phyloP scores from a whole-genome alignment of 2,113 vertebrate genomes.

The Zapus hudsonius region DNA sequence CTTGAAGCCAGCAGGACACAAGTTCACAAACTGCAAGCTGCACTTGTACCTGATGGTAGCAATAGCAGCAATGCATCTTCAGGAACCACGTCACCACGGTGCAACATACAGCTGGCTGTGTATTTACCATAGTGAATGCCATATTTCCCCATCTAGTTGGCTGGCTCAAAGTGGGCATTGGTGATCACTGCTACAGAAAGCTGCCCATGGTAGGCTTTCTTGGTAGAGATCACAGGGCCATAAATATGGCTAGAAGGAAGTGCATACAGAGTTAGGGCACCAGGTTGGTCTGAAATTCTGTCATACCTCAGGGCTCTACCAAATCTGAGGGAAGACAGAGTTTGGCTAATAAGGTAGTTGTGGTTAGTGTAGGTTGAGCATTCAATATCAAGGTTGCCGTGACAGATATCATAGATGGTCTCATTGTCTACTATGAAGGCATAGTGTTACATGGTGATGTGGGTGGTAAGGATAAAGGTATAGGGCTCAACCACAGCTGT shows the following conservation, averaged over 20 bases:
- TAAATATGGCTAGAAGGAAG: conserved; percentile 73
- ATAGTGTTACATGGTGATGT: too few species aligned
- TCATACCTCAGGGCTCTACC: conserved; percentile 51
- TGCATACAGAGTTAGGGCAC: conserved; percentile 91
- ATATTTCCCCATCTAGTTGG: conserved; percentile 88
- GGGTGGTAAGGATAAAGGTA: too few species aligned
- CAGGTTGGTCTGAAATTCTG: conserved; percentile 88
- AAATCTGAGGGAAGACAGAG: too few species aligned
- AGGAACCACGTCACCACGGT: neutral
- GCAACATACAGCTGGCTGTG: neutral
- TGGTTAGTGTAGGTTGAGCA: too few species aligned
- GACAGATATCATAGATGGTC: too few species aligned
- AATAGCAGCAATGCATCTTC: neutral
- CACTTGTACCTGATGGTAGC: neutral
- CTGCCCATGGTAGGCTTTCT: conserved; percentile 89
- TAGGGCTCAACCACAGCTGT: too few species aligned
- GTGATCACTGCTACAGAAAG: conserved; percentile 82
- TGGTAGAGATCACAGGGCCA: conserved; percentile 89
- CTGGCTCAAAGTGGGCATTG: conserved; percentile 83
- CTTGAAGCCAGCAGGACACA: neutral
- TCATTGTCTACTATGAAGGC: too few species aligned
- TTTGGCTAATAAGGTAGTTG: too few species aligned
- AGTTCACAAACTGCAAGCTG: neutral
- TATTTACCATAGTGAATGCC: conserved; percentile 86
- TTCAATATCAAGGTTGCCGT: too few species aligned